Percentiles rank a stretch among this genome's conserved stretches.
These are phyloP conservation scores for Microctenopoma lineatum DNA, from an alignment of 2,797 vertebrate species.

Conservation along the genomic window DNA sequence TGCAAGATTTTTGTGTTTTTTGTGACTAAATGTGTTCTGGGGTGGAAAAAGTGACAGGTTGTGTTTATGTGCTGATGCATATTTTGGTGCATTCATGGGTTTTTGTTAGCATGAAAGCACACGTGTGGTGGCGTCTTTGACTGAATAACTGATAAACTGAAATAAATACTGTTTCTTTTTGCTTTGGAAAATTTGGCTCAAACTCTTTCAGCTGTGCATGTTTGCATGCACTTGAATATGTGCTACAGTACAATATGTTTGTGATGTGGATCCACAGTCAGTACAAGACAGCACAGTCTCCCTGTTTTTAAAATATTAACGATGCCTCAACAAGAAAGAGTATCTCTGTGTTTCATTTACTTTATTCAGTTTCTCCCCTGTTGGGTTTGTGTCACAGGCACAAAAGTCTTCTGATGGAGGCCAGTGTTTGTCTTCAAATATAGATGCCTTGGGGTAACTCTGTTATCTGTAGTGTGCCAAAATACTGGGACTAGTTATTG, in stretches of 20 bases:
- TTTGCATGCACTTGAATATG: conserved; percentile 20
- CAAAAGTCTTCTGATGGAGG: conserved; percentile 16
- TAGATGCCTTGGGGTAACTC: conserved; percentile 9
- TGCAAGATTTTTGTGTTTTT: neutral
- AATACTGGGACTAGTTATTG: neutral
- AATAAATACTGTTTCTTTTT: conserved; percentile 12
- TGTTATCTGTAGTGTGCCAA: conserved; percentile 2
- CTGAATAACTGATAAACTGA: neutral
- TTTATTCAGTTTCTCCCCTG: conserved; percentile 29
- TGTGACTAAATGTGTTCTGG: neutral
- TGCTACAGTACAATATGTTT: conserved; percentile 27
- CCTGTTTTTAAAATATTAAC: conserved; percentile 61
- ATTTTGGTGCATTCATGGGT: conserved; percentile 14
- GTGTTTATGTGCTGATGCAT: conserved; percentile 14
- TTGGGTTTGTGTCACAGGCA: conserved; percentile 34
- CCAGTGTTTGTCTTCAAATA: conserved; percentile 17
- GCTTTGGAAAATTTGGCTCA: conserved; percentile 59
- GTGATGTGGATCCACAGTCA: conserved; percentile 25
- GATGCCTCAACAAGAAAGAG: conserved; percentile 41
- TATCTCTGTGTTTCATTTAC: conserved; percentile 46
- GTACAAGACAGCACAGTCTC: conserved; percentile 23
- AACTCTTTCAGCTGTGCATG: conserved; percentile 73
- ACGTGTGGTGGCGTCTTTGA: conserved; percentile 18
- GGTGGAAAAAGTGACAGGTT: conserved; percentile 12
- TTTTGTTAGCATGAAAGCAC: conserved; percentile 16